A percentile compares a stretch with the other conserved stretches of the same genome.
These are phyloP conservation scores for Amaurobius ferox DNA, from an alignment of 2,888 invertebrate genomes.

Conservation along the genomic window DNA sequence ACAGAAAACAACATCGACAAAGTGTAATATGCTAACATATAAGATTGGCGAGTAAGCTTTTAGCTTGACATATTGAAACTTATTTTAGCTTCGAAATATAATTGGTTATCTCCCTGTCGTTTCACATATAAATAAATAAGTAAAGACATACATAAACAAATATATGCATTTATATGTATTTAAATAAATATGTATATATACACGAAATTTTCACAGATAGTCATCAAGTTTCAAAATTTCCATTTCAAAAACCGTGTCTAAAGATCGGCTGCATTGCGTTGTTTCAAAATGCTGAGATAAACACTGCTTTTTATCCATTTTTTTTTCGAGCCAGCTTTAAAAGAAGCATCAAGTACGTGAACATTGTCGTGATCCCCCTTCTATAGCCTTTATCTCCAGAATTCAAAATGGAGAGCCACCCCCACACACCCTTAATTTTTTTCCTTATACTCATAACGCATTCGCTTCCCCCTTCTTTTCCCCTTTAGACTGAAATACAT, in stretches of 20 bases:
- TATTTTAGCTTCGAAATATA: too few species aligned
- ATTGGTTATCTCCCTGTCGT: too few species aligned
- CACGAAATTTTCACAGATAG: not conserved
- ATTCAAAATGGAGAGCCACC: constrained; percentile 64
- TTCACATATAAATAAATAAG: too few species aligned
- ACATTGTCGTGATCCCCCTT: constrained; percentile 28
- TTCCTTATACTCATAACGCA: constrained; percentile 46
- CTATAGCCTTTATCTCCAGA: constrained; percentile 59
- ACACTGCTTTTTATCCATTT: constrained; percentile 32
- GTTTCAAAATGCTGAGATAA: constrained; percentile 62
- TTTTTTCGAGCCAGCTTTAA: constrained; percentile 22
- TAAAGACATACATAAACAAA: too few species aligned
- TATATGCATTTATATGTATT: too few species aligned
- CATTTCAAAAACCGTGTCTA: not conserved
- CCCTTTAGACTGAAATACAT: constrained; percentile 57
- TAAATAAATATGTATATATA: too few species aligned
- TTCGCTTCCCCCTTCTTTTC: constrained; percentile 8
- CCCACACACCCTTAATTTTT: constrained; percentile 50
- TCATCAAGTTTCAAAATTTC: not conserved
- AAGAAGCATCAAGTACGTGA: constrained; percentile 53
- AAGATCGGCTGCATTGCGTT: constrained; percentile 20
- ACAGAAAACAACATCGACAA: too few species aligned
- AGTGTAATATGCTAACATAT: too few species aligned
- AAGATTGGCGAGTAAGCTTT: too few species aligned
- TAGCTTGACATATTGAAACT: too few species aligned